Base-by-base conservation (phyloP, 2,797 vertebrate species). In the Coregonus suidteri region DNA sequence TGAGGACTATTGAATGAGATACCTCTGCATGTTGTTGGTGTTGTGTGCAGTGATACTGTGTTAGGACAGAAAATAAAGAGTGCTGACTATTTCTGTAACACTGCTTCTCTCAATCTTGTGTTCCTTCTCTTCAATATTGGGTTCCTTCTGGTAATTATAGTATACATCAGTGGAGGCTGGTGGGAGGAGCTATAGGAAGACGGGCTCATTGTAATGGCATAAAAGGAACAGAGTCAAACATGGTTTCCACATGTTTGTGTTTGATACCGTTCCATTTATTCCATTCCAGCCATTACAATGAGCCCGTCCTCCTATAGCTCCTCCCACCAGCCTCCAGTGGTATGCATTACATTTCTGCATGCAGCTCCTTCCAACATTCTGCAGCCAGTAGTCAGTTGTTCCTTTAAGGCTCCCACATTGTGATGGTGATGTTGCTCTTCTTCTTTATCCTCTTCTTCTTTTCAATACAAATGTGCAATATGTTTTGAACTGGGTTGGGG, bases 1-100 rank as follows among this genome's bases (percentile, higher is more conserved):
- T 41, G 41, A 41, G 41, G 41, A 47, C 41, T 47, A 47, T 47
- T 47, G 41, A 47, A 35, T 77, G 35, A 71, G 66, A 81, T 79
- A 1, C 14, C 1, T 59, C 56, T 20, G 56, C 56, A n/a, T 59
- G 18, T 6, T 59, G 56, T 18, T 59, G 41, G 41, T 47, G 15
- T 67, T 67, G 14, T 16, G 31, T 67, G 31, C 31, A 34, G 31
- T 34, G 31, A 34, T 0, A 34, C 31, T 34, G 31, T 67, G 66
- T 67, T 37, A 4, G 16, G 66, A 37, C 34, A 7, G 31, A 35
- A 67, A 35, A 67, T 34, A 34, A 34, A 35, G 14, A 35, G 1
- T 16, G 65, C 30, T 31, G 7, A 64, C 41, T 56, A 56, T 56
- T 34, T 67, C 65, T 31, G 30, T 67, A 34, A 34, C 6, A 67